phyloP scores from a whole-genome alignment of 2,888 invertebrate species.

The Chrysodeixis includens region DNA sequence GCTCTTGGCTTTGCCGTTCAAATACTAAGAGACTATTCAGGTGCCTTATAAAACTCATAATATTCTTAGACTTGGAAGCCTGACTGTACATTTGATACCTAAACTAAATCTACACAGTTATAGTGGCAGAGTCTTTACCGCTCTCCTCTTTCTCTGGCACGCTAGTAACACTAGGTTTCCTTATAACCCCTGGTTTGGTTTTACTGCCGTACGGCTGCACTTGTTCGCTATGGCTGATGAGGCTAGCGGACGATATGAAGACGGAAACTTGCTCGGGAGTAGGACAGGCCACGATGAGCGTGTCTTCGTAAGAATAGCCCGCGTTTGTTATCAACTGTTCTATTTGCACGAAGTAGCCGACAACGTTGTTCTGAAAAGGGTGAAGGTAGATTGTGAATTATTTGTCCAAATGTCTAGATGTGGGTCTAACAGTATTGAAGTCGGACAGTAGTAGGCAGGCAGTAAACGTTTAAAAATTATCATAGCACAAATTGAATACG shows the following conservation, averaged over 20 bases:
- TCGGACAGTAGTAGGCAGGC: neutral
- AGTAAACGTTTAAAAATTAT: neutral
- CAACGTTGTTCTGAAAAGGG: conserved; percentile 93
- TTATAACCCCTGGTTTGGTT: conserved; percentile 70
- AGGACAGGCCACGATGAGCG: conserved; percentile 96
- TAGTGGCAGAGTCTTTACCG: conserved; percentile 21
- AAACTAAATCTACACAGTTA: conserved; percentile 36
- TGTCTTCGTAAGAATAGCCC: conserved; percentile 95
- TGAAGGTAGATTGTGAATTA: neutral
- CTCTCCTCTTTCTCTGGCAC: conserved; percentile 68
- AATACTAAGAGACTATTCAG: too few species aligned
- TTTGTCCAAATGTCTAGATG: neutral
- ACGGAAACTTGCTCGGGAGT: conserved; percentile 98
- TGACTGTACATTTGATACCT: too few species aligned
- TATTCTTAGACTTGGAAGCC: too few species aligned
- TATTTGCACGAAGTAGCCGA: conserved; percentile 95
- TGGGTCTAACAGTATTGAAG: too few species aligned
- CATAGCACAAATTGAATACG: neutral
- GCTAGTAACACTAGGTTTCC: conserved; percentile 78
- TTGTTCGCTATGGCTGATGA: conserved; percentile 87
- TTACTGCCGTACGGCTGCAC: conserved; percentile 85
- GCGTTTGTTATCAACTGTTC: conserved; percentile 93
- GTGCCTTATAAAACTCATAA: too few species aligned
- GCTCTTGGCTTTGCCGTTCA: too few species aligned
- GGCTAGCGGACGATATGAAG: conserved; percentile 94